These are phyloP conservation scores for Diarsia dahlii DNA, from an alignment of 2,888 invertebrate genomes.

Conservation along the genomic window DNA sequence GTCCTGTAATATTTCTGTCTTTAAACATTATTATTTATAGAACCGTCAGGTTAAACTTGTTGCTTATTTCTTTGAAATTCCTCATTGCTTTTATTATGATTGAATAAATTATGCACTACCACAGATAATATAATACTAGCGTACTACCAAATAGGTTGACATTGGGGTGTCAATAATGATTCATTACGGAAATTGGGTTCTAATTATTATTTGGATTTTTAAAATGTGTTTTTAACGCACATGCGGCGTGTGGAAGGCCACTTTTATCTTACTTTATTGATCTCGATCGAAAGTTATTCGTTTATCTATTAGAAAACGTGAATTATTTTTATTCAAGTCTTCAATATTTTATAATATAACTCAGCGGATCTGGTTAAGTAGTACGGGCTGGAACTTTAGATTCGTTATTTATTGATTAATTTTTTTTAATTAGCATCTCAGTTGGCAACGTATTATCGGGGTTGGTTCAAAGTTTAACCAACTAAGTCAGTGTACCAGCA, in stretches of 20 bases:
- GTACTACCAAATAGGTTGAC: neutral
- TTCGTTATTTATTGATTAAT: no score
- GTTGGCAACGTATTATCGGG: no score
- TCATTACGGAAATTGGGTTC: neutral
- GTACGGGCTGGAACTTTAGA: no score
- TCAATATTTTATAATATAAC: no score
- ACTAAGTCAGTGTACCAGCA: neutral
- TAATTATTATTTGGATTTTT: neutral
- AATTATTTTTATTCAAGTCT: no score
- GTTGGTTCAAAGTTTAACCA: neutral
- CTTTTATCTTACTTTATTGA: neutral
- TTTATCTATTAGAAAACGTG: neutral
- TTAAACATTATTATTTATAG: no score
- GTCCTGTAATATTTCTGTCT: no score
- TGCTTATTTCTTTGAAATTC: neutral
- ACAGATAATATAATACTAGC: no score
- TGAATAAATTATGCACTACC: neutral
- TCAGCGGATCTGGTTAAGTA: no score
- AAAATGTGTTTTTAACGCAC: neutral
- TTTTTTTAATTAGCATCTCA: no score
- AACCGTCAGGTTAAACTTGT: no score
- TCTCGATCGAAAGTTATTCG: neutral
- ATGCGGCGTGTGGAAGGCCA: no score
- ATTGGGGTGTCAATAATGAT: neutral
- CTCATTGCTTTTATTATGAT: neutral